Evolutionary conservation across 2,888 invertebrate genomes (phyloP), one percentile per base, ranked within the genome.

Genomic region (Hemicrepidius hirtus): DNA sequence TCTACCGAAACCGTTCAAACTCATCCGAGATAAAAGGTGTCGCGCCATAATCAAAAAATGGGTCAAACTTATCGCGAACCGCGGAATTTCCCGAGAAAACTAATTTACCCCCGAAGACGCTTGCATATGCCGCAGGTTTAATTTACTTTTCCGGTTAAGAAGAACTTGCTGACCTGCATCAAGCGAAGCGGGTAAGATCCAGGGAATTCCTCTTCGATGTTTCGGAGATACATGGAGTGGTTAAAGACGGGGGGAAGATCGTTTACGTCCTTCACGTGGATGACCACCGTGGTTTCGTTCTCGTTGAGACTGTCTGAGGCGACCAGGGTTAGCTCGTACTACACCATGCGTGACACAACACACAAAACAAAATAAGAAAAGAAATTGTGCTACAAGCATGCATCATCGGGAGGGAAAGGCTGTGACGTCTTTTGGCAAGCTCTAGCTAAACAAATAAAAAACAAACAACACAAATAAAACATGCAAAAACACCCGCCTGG

Each of bases 221-320:
- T 90, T 60, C 93, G 91, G 83, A 91, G 87, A 88, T 95, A 95
- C 69, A 91, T 86, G 78, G 91, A 90, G 84, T 91, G 89, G 77
- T 92, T 90, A 87, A 95, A 95, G 80, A 90, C 91, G 32, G 97
- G 97, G 65, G 96, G 94, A 82, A 96, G 90, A 88, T 97, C 97
- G 88, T 97, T 97, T 84, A 95, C 94, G 87, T 97, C 96, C 81
- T 93, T 91, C 80, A 96, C 91, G 84, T 92, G 91, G 82, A 97
- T 93, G 82, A 94, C 91, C 79, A 97, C 94, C 74, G 91, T 92
- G 80, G 96, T 96, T 81, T 91, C 92, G 89, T 94, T 95, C 88
- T 97, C 96, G 90, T 95, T 95, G 87, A 95, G 91, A 85, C 95
- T 95, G 88, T 95, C 95, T 77, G 96, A 95, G 75, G 95, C 95